These are phyloP conservation scores for Pseudochaenichthys georgianus DNA, from an alignment of 2,797 vertebrate species.

Conservation along the genomic window DNA sequence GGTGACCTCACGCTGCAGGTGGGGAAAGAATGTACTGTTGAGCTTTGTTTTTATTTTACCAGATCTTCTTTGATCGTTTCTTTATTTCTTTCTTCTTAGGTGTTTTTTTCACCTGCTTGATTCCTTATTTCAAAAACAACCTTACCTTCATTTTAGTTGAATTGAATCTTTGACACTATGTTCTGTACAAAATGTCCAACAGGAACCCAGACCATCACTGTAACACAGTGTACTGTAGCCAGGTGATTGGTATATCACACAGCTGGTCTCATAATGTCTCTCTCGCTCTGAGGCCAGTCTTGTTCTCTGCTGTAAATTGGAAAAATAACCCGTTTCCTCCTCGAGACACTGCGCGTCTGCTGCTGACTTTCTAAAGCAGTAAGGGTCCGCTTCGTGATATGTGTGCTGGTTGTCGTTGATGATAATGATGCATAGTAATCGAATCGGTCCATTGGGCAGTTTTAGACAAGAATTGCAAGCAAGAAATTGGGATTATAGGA, in stretches of 20 bases:
- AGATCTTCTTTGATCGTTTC: no score
- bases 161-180: neutral
- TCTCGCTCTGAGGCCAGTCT: neutral
- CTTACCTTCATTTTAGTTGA: neutral
- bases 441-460: conserved; percentile 33
- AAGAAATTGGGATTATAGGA: conserved; percentile 28
- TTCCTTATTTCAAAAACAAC: conserved; percentile 4
- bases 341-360: conserved; percentile 22
- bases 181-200: neutral
- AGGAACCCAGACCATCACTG: neutral
- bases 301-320: conserved; percentile 22
- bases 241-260: neutral
- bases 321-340: conserved; percentile 24
- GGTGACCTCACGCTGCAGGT: conserved; percentile 47
- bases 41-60: conserved; percentile 22
- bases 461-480: conserved; percentile 30
- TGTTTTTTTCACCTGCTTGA: conserved; percentile 8
- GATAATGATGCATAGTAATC: conserved; percentile 40
- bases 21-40: conserved; percentile 25
- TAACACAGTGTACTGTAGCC: neutral
- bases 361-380: conserved; percentile 22
- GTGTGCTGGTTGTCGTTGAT: conserved; percentile 39
- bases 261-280: neutral
- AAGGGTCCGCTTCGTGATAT: conserved; percentile 25
- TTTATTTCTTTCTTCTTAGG: neutral